Evolutionary conservation across 2,888 invertebrate species (phyloP), one percentile per base, ranked within the genome.

Genomic region (Nebria salina): DNA sequence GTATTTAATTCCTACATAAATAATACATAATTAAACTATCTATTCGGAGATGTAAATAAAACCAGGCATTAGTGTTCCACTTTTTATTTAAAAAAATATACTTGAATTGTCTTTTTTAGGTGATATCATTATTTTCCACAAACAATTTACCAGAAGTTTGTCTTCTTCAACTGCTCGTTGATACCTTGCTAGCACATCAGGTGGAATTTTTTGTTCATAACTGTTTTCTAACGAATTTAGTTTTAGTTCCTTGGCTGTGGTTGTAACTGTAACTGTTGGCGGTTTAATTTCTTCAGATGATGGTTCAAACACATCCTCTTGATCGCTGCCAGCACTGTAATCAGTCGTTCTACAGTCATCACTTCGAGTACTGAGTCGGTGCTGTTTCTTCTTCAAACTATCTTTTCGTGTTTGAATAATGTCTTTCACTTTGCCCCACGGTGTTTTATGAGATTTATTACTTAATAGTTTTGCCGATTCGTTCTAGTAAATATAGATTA

Each of bases 351-450:
- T 87, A 26, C 86, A 86, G 79, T 89, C 88, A 72, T 88, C 88
- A 83, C 87, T 88, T 65, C 87, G 87, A 7, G 86, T 85, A 76
- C 87, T 88, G 20, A 88, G 84, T 43, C 88, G 83, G 82, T 87
- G 86, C 78, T 91, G 89, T 86, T 91, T 91, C 87, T 92, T 91
- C 88, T 93, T 92, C 81, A 93, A 91, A 20, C 93, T 93, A 83
- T 93, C 94, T 83, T 92, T 91, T 77, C 93, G 91, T 0, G 94
- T 93, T 86, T 94, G 93, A 83, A 95, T 94, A 81, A 95, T 95
- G 85, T 94, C 94, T 83, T 94, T 93, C 90, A 95, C 94, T 88
- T 94, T 94, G 0, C 93, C 93, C 95, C 95, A 95, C 0, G 94
- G 93, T n/a, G 93, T 94, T 86, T 93, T 93, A 87, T 64, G n/a